A percentile compares a stretch with the other conserved stretches of the same genome.
These are phyloP conservation scores for Boloria selene DNA, from an alignment of 2,888 invertebrate genomes.

Conservation along the genomic window DNA sequence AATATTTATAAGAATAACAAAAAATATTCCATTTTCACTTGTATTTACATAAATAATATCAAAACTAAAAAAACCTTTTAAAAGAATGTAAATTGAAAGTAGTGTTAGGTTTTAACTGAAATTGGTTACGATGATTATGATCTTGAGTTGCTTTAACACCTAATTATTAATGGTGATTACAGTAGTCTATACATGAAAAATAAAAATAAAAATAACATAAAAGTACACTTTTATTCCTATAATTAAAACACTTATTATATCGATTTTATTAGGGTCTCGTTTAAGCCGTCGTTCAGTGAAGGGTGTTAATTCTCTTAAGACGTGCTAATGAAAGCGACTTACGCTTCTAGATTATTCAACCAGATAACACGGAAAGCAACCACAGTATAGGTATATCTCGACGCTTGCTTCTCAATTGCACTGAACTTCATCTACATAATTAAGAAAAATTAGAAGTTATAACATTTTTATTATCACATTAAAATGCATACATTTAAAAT, in stretches of 20 bases:
- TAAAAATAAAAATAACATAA: too few relatives aligned
- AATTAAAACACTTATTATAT: slow-evolving; percentile 14
- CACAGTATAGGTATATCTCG: not conserved
- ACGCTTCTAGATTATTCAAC: slow-evolving; percentile 59
- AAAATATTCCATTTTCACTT: too few relatives aligned
- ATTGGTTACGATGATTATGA: too few relatives aligned
- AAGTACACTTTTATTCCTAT: not conserved
- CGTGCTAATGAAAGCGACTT: slow-evolving; percentile 77
- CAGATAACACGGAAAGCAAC: slow-evolving; percentile 21
- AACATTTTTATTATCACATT: too few relatives aligned
- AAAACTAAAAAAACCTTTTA: not conserved
- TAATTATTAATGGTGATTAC: too few relatives aligned
- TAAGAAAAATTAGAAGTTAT: too few relatives aligned
- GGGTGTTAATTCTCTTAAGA: slow-evolving; percentile 43
- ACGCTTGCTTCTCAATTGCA: not conserved
- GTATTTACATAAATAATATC: not conserved
- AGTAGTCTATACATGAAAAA: too few relatives aligned
- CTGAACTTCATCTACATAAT: too few relatives aligned
- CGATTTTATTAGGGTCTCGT: slow-evolving; percentile 24
- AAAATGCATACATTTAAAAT: too few relatives aligned
- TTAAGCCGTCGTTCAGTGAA: slow-evolving; percentile 32
- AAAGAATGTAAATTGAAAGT: not conserved
- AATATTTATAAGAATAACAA: too few relatives aligned
- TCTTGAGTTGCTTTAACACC: too few relatives aligned
- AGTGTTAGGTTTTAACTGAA: too few relatives aligned